Conservation (phyloP, 2,797 vertebrate genomes). For the Chrosomus eos region DNA sequence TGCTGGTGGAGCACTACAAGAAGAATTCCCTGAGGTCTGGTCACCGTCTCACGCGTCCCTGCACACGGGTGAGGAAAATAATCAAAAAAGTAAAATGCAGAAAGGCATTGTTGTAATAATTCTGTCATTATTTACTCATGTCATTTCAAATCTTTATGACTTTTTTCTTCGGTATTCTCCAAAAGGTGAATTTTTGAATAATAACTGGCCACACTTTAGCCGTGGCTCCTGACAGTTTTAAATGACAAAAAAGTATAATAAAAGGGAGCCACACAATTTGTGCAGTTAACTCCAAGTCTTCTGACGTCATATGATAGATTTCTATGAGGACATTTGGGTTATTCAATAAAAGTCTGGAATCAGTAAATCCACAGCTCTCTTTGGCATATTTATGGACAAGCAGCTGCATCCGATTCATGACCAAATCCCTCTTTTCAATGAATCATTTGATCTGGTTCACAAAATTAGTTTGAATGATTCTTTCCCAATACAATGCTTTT, state of each 20-base stretch:
- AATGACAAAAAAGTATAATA: neutral
- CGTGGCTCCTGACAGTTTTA: neutral
- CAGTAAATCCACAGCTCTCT: neutral
- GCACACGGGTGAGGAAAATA: constrained; percentile 66
- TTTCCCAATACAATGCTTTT: neutral
- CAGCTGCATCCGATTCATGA: neutral
- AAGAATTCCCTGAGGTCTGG: constrained; percentile 44
- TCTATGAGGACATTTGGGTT: neutral
- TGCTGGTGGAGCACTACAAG: constrained; percentile 65
- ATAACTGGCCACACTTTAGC: neutral
- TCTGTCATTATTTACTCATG: neutral
- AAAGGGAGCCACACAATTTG: neutral
- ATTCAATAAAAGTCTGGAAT: neutral
- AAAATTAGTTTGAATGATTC: neutral
- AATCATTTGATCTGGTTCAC: neutral
- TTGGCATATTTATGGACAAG: neutral
- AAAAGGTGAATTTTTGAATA: neutral
- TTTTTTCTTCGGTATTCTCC: neutral
- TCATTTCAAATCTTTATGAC: neutral
- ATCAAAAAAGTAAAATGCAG: neutral
- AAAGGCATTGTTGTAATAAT: neutral
- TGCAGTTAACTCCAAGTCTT: neutral
- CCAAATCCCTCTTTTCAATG: neutral
- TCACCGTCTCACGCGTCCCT: constrained; percentile 60
- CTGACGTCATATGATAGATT: neutral